A percentile compares a stretch with the other conserved stretches of the same genome.
phyloP scores from a whole-genome alignment of 2,113 vertebrate genomes.

The Plecturocebus donacophilus region DNA sequence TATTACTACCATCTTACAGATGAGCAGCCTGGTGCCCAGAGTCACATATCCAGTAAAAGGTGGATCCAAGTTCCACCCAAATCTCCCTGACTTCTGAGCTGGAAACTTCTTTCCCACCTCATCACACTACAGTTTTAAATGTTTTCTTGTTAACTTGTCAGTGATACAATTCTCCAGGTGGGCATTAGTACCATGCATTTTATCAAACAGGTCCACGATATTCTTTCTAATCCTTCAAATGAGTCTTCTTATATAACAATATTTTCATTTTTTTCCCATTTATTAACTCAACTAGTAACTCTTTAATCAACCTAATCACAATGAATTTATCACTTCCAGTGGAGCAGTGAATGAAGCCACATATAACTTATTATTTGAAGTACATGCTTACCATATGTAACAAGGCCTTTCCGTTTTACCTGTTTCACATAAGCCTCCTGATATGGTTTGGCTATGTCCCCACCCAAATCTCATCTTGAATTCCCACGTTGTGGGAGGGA shows the following conservation, averaged over 20 bases:
- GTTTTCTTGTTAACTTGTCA: neutral
- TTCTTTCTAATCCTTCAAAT: neutral
- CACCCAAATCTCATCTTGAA: too few species aligned
- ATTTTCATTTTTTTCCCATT: neutral
- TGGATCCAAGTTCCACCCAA: neutral
- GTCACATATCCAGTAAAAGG: neutral
- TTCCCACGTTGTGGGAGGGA: too few species aligned
- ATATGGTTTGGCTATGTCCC: too few species aligned
- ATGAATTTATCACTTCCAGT: neutral
- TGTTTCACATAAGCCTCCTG: neutral
- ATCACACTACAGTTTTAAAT: neutral
- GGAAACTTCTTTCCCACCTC: neutral
- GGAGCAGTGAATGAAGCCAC: neutral
- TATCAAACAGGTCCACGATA: neutral
- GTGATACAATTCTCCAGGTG: neutral
- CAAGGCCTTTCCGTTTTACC: neutral
- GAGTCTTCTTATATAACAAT: neutral
- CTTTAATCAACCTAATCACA: slow-evolving; percentile 19
- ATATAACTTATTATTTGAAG: neutral
- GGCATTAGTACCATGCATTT: neutral
- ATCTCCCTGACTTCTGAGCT: neutral
- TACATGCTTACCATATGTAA: neutral
- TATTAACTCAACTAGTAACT: neutral
- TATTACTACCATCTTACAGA: neutral
- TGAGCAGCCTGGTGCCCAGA: neutral